These are phyloP conservation scores for Galeruca laticollis DNA, from an alignment of 2,888 invertebrate species.

Conservation along the genomic window DNA sequence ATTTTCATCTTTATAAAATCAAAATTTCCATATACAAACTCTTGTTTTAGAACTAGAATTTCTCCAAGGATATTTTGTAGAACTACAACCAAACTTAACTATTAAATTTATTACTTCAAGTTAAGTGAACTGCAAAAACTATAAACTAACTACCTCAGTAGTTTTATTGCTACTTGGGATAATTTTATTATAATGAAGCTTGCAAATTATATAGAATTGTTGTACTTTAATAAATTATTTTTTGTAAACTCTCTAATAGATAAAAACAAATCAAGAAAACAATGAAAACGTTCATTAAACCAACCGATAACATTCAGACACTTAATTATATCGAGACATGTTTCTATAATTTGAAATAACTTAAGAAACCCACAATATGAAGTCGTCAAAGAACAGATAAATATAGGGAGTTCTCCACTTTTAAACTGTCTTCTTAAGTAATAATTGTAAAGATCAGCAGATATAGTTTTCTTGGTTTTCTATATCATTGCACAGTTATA, in stretches of 20 bases:
- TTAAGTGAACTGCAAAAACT: not conserved
- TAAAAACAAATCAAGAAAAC: not conserved
- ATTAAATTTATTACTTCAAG: not conserved
- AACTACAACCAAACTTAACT: not conserved
- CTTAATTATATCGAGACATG: no score
- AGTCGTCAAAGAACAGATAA: no score
- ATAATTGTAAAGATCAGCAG: no score
- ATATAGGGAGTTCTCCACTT: no score
- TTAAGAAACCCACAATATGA: no score
- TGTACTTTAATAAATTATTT: not conserved
- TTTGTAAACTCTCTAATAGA: not conserved
- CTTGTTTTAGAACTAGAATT: not conserved
- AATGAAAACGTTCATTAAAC: not conserved
- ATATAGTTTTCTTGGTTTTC: no score
- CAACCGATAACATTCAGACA: not conserved
- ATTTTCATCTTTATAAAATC: no score
- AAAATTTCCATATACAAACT: no score
- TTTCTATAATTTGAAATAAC: no score
- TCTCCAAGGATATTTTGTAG: not conserved
- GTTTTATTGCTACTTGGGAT: not conserved
- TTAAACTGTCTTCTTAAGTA: no score
- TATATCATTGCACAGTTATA: no score
- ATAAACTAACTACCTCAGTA: not conserved
- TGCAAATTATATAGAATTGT: not conserved
- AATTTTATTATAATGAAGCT: not conserved